Evolutionary conservation across 2,113 vertebrate species (phyloP), one percentile per base, ranked within the genome.

Genomic region (Psilopsiagon aymara): DNA sequence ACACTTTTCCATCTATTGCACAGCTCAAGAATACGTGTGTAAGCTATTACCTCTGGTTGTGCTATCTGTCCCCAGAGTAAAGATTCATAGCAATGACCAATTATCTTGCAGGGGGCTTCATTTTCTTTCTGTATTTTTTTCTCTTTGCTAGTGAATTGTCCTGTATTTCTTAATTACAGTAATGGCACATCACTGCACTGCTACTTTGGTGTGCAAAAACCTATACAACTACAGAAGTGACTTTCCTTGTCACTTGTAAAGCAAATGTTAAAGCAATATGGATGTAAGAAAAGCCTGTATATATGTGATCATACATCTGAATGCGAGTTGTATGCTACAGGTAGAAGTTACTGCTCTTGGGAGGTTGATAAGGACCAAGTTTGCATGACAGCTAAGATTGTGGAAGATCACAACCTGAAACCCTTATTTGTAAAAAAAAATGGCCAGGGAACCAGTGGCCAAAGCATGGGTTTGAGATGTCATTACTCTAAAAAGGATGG

Each of bases 1-100:
- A 98, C 98, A 98, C 98, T 98, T 98, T 97, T 97, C 97, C 98
- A 93, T 98, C 97, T 98, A 98, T 97, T 97, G 98, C 98, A 97
- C 97, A 97, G 97, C 98, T 98, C 96, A 97, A 94, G 97, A 98
- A 97, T 97, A 98, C 53, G 97, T 97, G 98, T 97, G 97, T 97
- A 97, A 98, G 97, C 98, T 98, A 98, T 98, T 98, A 98, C 98
- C 97, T 98, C 97, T 98, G 97, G 95, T 97, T 17, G 71, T 95
- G 94, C 97, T 97, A 97, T 96, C 96, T 95, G 96, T 98, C 98
- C 97, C 98, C 86, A 66, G 98, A 97, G 98, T 91, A 97, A 83
- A 96, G 96, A 97, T 92, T 95, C 97, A 86, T 97, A 95, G 96
- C 97, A 96, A 97, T 97, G 97, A 98, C 98, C 97, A 98, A 98